Conservation (phyloP, 2,797 vertebrate genomes). For the Sebastes paucispinis region DNA sequence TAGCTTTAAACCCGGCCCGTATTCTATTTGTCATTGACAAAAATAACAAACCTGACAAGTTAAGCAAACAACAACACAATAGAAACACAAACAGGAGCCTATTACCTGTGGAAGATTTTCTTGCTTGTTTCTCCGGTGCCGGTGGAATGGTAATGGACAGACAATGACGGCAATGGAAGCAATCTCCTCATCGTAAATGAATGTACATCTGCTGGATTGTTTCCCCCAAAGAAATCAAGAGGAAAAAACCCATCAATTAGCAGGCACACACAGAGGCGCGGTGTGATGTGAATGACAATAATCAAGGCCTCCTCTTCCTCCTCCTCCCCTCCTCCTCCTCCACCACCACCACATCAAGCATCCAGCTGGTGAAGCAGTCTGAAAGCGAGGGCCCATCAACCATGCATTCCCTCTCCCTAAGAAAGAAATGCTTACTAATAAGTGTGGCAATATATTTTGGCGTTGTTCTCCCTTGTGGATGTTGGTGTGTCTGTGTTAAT, state of each 20-base stretch:
- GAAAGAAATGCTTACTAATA: constrained; percentile 35
- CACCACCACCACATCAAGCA: constrained; percentile 29
- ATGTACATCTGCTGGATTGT: constrained; percentile 78
- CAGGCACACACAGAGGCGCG: constrained; percentile 50
- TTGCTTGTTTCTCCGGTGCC: constrained; percentile 32
- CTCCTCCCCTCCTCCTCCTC: constrained; percentile 23
- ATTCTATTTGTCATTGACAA: constrained; percentile 38
- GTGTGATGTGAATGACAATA: constrained; percentile 75
- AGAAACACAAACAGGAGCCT: constrained; percentile 42
- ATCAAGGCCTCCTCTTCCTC: constrained; percentile 45
- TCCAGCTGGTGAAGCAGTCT: constrained; percentile 47
- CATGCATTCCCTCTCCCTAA: constrained; percentile 16
- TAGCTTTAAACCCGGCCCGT: constrained; percentile 25
- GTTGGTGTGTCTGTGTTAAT: constrained; percentile 1
- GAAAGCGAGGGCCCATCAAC: constrained; percentile 38
- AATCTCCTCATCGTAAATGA: constrained; percentile 74
- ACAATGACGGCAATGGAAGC: constrained; percentile 68
- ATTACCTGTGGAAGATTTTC: constrained; percentile 47
- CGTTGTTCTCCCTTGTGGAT: constrained; percentile 24
- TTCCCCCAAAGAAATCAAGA: constrained; percentile 76
- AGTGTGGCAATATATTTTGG: constrained; percentile 12
- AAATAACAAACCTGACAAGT: constrained; percentile 54
- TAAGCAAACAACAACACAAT: constrained; percentile 48
- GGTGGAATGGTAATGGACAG: constrained; percentile 59
- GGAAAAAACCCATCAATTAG: constrained; percentile 75